These are phyloP conservation scores for Halyomorpha halys DNA, from an alignment of 1,140 invertebrate species.

Conservation along the genomic window DNA sequence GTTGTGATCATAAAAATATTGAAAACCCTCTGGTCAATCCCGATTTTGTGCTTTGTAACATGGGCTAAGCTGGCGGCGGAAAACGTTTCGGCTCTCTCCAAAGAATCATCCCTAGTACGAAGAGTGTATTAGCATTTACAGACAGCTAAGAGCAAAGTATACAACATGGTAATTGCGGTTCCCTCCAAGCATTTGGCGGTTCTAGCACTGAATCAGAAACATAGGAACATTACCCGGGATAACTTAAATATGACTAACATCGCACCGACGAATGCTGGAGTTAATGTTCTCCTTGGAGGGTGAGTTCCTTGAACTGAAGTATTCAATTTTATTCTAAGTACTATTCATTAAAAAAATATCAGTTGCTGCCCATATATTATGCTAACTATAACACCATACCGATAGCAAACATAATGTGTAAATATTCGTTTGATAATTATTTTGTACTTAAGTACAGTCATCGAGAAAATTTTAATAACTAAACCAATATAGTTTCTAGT, in stretches of 20 bases:
- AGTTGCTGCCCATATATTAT: too few species aligned
- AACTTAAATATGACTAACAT: constrained; percentile 23
- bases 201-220: constrained; percentile 1
- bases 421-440: too few species aligned
- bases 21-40: too few species aligned
- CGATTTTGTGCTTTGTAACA: background rate
- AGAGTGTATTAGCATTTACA: background rate
- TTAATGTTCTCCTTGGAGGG: constrained; percentile 24
- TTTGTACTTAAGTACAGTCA: too few species aligned
- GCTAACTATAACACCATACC: too few species aligned
- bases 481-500: too few species aligned
- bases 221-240: constrained; percentile 5
- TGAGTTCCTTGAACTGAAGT: constrained; percentile 7
- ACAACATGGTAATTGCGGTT: constrained; percentile 10
- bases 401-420: too few species aligned
- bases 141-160: background rate
- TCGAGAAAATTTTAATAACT: too few species aligned
- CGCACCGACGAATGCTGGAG: constrained; percentile 21
- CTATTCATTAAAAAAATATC: too few species aligned
- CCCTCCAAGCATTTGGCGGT: constrained; percentile 16
- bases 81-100: background rate
- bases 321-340: too few species aligned
- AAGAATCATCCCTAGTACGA: background rate
- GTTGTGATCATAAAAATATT: background rate
- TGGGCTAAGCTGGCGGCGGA: background rate